Conservation (phyloP, 2,888 invertebrate species). For the Amphimallon solstitiale region DNA sequence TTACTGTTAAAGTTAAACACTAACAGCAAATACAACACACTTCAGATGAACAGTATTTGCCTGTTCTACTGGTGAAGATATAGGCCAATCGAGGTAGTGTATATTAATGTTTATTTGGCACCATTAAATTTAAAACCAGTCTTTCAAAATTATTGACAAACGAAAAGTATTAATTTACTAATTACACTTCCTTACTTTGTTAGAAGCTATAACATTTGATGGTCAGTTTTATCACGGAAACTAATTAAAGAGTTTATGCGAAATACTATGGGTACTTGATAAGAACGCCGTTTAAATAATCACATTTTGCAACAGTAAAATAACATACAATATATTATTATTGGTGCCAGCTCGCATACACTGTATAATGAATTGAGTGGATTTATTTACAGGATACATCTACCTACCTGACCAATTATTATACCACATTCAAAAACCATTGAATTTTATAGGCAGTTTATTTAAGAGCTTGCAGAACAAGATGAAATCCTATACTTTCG, state of each 20-base stretch:
- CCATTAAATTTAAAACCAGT: too few relatives aligned
- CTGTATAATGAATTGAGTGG: neutral
- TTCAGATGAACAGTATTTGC: too few relatives aligned
- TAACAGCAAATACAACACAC: too few relatives aligned
- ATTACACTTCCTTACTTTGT: neutral
- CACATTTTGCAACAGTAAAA: constrained; percentile 18
- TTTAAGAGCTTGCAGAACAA: neutral
- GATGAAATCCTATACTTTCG: neutral
- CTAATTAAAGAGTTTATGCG: constrained; percentile 25
- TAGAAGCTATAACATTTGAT: constrained; percentile 2
- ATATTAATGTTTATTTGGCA: too few relatives aligned
- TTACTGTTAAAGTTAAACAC: too few relatives aligned
- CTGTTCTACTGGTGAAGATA: too few relatives aligned
- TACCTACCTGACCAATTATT: too few relatives aligned
- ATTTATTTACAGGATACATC: neutral
- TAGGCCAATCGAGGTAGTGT: too few relatives aligned
- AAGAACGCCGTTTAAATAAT: constrained; percentile 13
- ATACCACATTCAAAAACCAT: too few relatives aligned
- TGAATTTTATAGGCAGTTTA: too few relatives aligned
- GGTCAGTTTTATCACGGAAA: constrained; percentile 28
- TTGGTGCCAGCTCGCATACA: neutral
- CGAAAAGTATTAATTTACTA: too few relatives aligned
- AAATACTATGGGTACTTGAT: constrained; percentile 3
- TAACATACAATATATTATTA: constrained; percentile 22
- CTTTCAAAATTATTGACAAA: too few relatives aligned